phyloP scores from a whole-genome alignment of 2,797 vertebrate species.

The Macrochelys suwanniensis region DNA sequence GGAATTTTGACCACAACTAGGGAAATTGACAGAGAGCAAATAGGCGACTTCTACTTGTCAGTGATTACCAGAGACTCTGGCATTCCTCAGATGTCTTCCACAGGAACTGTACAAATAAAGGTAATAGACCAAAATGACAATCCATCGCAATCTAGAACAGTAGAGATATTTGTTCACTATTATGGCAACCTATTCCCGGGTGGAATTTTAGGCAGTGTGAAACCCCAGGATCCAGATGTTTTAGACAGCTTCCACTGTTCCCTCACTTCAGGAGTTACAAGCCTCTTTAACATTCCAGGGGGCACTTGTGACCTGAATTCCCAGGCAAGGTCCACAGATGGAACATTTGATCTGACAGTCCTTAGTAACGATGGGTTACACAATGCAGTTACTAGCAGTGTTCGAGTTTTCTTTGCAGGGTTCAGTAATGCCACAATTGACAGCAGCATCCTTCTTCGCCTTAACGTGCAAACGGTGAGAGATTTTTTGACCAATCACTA shows the following conservation, averaged over 20 bases:
- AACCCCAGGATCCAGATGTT: slow-evolving; percentile 94
- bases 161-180: slow-evolving; percentile 95
- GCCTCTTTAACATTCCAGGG: slow-evolving; percentile 90
- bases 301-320: slow-evolving; percentile 92
- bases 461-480: slow-evolving; percentile 83
- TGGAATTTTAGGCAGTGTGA: slow-evolving; percentile 91
- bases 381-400: slow-evolving; percentile 88
- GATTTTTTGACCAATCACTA: slow-evolving; percentile 95
- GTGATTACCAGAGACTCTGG: slow-evolving; percentile 96
- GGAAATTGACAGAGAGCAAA: slow-evolving; percentile 97
- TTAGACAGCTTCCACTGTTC: slow-evolving; percentile 94
- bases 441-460: slow-evolving; percentile 93
- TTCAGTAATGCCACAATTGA: slow-evolving; percentile 94
- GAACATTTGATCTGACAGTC: slow-evolving; percentile 92
- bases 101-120: slow-evolving; percentile 92
- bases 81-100: slow-evolving; percentile 97
- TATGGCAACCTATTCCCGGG: slow-evolving; percentile 96
- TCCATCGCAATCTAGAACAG: slow-evolving; percentile 91
- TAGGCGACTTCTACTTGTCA: slow-evolving; percentile 92
- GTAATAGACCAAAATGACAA: slow-evolving; percentile 97
- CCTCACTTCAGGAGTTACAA: slow-evolving; percentile 90
- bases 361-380: slow-evolving; percentile 94
- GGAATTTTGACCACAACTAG: slow-evolving; percentile 92
- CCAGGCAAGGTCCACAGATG: slow-evolving; percentile 90
- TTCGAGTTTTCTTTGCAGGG: slow-evolving; percentile 90